Evolutionary conservation across 2,797 vertebrate genomes (phyloP).

Genomic region (Lepilemur ruficaudatus): DNA sequence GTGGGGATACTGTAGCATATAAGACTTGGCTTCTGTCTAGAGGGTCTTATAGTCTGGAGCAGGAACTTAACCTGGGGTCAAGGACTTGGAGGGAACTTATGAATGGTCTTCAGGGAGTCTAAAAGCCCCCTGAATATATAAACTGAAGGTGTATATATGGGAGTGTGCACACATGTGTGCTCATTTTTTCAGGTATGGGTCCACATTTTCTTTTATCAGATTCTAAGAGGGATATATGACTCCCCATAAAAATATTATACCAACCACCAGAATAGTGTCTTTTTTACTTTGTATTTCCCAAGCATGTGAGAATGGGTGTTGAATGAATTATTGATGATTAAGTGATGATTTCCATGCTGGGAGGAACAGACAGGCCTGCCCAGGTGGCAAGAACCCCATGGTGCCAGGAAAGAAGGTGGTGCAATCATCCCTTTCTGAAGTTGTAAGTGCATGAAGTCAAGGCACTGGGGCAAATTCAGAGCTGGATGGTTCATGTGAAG

Average conservation of each 20-base stretch:
- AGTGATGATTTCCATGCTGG: not conserved
- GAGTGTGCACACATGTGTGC: no score
- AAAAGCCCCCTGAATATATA: not conserved
- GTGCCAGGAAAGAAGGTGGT: not conserved
- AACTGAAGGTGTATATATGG: not conserved
- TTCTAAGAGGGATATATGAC: not conserved
- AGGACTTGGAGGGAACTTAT: not conserved
- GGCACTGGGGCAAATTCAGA: not conserved
- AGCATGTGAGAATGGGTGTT: not conserved
- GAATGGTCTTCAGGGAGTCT: not conserved
- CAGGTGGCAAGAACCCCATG: not conserved
- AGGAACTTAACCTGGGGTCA: not conserved
- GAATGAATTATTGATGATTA: not conserved
- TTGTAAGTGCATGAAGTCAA: not conserved
- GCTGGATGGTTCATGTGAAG: not conserved
- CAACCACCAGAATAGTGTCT: no score
- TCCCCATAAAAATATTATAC: not conserved
- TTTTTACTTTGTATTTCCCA: not conserved
- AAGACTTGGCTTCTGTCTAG: not conserved
- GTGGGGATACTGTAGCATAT: not conserved
- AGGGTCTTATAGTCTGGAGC: not conserved
- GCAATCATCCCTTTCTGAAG: not conserved
- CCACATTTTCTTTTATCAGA: not conserved
- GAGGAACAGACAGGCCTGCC: not conserved
- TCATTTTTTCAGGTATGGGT: not conserved